Evolutionary conservation across 2,888 invertebrate species (phyloP).

Genomic region (Perizoma affinitatum): DNA sequence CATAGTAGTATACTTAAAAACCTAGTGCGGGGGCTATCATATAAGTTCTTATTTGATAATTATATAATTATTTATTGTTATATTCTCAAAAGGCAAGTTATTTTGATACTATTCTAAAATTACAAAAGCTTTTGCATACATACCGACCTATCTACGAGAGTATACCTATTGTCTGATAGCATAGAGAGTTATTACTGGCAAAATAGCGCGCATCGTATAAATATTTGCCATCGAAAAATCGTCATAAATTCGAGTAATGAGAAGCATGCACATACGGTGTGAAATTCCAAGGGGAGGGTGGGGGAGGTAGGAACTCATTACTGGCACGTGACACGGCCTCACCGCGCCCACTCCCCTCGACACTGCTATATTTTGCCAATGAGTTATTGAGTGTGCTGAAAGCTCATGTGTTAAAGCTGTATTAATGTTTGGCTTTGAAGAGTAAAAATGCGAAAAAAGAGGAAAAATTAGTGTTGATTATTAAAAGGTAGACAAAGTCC

Average conservation of each 20-base stretch:
- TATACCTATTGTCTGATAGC: too few species aligned
- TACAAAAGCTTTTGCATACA: too few species aligned
- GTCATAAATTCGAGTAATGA: slow-evolving; percentile 77
- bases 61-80: too few species aligned
- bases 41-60: too few species aligned
- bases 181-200: slow-evolving; percentile 12
- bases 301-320: slow-evolving; percentile 77
- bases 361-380: slow-evolving; percentile 75
- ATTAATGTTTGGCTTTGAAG: slow-evolving; percentile 57
- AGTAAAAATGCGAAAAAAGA: slow-evolving; percentile 35
- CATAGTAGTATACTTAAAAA: too few species aligned
- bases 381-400: slow-evolving; percentile 80
- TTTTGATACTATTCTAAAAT: too few species aligned
- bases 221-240: slow-evolving; percentile 49
- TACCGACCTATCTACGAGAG: too few species aligned
- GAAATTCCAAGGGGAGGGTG: slow-evolving; percentile 71
- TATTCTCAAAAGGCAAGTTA: too few species aligned
- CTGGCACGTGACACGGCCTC: slow-evolving; percentile 79
- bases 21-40: too few species aligned
- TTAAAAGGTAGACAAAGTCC: background rate
- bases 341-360: slow-evolving; percentile 63
- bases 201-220: slow-evolving; percentile 33
- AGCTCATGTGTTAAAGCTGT: slow-evolving; percentile 71
- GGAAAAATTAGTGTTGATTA: slow-evolving; percentile 17
- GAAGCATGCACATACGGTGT: slow-evolving; percentile 69